These are phyloP conservation scores for Seriola rivoliana DNA, from an alignment of 2,113 vertebrate genomes.

Conservation along the genomic window DNA sequence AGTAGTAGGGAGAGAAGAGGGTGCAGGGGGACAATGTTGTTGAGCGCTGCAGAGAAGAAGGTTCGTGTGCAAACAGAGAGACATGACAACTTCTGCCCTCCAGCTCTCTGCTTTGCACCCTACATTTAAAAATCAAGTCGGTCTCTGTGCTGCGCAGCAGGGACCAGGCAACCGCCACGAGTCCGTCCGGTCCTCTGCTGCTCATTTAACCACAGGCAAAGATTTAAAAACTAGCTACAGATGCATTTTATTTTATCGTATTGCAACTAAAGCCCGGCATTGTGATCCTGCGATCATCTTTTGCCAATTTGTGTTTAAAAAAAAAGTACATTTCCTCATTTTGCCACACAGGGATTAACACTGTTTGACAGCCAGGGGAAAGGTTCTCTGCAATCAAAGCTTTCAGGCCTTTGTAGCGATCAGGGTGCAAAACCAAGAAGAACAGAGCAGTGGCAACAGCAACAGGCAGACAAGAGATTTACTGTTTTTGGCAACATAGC, in stretches of 20 bases:
- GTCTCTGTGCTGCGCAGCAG: not conserved
- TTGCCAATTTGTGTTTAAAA: not conserved
- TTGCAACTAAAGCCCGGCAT: slow-evolving; percentile 16
- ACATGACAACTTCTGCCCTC: slow-evolving; percentile 84
- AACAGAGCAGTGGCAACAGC: slow-evolving; percentile 72
- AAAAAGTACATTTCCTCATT: not conserved
- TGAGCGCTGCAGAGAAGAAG: slow-evolving; percentile 83
- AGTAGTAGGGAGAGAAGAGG: slow-evolving; percentile 83
- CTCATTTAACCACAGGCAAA: not conserved
- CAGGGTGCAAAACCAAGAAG: slow-evolving; percentile 81
- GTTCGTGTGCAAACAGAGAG: slow-evolving; percentile 84
- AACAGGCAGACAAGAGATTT: slow-evolving; percentile 65
- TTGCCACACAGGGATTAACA: slow-evolving; percentile 6
- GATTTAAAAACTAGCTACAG: slow-evolving; percentile 7
- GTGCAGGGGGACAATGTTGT: slow-evolving; percentile 85
- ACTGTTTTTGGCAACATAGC: slow-evolving; percentile 46
- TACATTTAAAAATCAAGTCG: slow-evolving; percentile 13
- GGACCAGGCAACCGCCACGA: slow-evolving; percentile 14
- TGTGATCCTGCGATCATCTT: not conserved
- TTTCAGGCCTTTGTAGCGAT: slow-evolving; percentile 53
- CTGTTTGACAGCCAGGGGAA: slow-evolving; percentile 1
- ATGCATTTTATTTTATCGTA: slow-evolving; percentile 8
- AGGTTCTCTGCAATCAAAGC: slow-evolving; percentile 27
- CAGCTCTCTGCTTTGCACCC: slow-evolving; percentile 81
- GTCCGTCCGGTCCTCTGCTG: slow-evolving; percentile 14